These are phyloP conservation scores for Esox masquinongy DNA, from an alignment of 2,797 vertebrate genomes.

Conservation along the genomic window DNA sequence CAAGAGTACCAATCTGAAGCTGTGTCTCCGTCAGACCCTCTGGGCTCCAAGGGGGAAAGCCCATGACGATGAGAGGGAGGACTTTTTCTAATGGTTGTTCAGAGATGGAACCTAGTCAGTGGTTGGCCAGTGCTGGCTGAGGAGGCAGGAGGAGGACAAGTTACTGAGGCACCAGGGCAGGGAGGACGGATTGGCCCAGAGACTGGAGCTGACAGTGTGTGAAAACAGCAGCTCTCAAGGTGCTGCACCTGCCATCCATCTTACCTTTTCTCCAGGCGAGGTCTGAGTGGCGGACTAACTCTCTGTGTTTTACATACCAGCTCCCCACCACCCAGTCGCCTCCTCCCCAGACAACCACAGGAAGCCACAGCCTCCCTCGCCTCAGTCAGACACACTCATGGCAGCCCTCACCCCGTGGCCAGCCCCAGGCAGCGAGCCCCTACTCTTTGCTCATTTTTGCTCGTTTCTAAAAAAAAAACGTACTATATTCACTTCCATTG, in stretches of 20 bases:
- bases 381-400: constrained; percentile 27
- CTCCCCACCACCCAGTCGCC: constrained; percentile 17
- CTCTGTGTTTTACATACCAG: constrained; percentile 47
- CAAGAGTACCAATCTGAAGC: constrained; percentile 58
- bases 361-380: constrained; percentile 8
- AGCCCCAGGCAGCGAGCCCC: constrained; percentile 12
- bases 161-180: constrained; percentile 39
- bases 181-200: constrained; percentile 71
- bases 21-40: neutral
- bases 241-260: constrained; percentile 72
- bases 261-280: constrained; percentile 63
- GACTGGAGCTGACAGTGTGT: constrained; percentile 69
- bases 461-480: constrained; percentile 22
- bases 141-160: neutral
- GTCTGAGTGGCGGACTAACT: constrained; percentile 53
- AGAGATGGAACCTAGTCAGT: constrained; percentile 45
- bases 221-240: constrained; percentile 72
- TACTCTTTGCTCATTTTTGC: constrained; percentile 5
- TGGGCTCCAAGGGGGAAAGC: too few species aligned
- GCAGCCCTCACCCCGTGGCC: constrained; percentile 11
- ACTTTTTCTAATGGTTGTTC: constrained; percentile 45
- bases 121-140: constrained; percentile 9
- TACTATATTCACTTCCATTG: constrained; percentile 15
- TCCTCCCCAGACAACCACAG: neutral
- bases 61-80: constrained; percentile 28